phyloP scores from a whole-genome alignment of 2,888 invertebrate species.

The Callyntrura sp. region DNA sequence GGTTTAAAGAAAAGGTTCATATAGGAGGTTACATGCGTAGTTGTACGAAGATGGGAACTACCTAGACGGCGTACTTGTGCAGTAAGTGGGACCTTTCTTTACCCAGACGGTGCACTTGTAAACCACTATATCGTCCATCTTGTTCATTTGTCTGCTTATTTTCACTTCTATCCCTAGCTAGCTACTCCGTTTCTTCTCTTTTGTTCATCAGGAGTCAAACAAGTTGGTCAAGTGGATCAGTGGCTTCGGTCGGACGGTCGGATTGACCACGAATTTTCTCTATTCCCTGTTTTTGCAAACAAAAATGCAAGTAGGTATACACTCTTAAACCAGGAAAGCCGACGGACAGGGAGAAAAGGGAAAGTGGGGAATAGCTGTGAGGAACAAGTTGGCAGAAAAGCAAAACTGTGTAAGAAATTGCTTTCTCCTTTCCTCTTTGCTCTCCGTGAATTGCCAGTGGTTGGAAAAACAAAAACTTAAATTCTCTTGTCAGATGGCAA shows the following conservation, averaged over 20 bases:
- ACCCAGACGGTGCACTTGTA: too few relatives aligned
- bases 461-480: conserved; percentile 29
- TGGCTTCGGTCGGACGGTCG: conserved; percentile 14
- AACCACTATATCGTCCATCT: conserved; percentile 26
- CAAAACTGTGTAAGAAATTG: conserved; percentile 54
- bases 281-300: too few relatives aligned
- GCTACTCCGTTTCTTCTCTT: background rate
- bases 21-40: too few relatives aligned
- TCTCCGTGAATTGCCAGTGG: background rate
- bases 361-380: background rate
- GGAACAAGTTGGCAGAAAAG: conserved; percentile 64
- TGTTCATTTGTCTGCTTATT: conserved; percentile 4
- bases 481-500: conserved; percentile 43
- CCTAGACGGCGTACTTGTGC: too few relatives aligned
- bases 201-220: conserved; percentile 56
- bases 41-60: too few relatives aligned
- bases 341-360: background rate
- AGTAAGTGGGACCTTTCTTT: too few relatives aligned
- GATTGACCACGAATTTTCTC: conserved; percentile 58
- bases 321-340: too few relatives aligned
- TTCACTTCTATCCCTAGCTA: conserved; percentile 2
- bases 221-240: conserved; percentile 49
- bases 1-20: too few relatives aligned
- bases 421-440: too few relatives aligned
- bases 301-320: background rate